These are phyloP conservation scores for Synanthedon formicaeformis DNA, from an alignment of 2,888 invertebrate species.

Conservation along the genomic window DNA sequence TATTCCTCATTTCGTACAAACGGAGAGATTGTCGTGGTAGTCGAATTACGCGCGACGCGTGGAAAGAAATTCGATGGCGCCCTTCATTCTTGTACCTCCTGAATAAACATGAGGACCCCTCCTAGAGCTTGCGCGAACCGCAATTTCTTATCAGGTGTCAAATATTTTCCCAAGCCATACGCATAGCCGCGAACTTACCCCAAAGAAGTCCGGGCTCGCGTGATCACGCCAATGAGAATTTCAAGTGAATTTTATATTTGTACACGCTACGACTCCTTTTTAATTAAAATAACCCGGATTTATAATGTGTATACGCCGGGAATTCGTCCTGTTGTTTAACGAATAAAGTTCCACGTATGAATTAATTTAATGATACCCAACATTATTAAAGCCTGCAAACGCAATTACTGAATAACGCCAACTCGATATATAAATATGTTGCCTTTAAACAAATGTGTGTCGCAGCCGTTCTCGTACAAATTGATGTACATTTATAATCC, in stretches of 20 bases:
- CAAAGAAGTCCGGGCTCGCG: not conserved
- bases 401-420: not conserved
- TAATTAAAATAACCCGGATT: not conserved
- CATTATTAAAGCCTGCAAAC: not conserved
- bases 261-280: not conserved
- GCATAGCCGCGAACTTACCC: not conserved
- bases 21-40: conserved; percentile 25
- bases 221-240: not conserved
- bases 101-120: not conserved
- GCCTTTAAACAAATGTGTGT: not conserved
- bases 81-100: conserved; percentile 16
- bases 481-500: not conserved
- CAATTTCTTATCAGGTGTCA: not conserved
- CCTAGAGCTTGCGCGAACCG: not conserved
- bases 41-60: conserved; percentile 22
- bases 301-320: not conserved
- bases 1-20: conserved; percentile 46
- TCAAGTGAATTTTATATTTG: not conserved
- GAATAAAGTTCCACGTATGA: not conserved
- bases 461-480: not conserved
- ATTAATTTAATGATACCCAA: not conserved
- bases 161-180: not conserved
- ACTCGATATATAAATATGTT: not conserved
- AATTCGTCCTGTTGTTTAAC: not conserved
- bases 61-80: conserved; percentile 17